Conservation (phyloP, 1,140 invertebrate genomes). For the Sesamia nonagrioides region DNA sequence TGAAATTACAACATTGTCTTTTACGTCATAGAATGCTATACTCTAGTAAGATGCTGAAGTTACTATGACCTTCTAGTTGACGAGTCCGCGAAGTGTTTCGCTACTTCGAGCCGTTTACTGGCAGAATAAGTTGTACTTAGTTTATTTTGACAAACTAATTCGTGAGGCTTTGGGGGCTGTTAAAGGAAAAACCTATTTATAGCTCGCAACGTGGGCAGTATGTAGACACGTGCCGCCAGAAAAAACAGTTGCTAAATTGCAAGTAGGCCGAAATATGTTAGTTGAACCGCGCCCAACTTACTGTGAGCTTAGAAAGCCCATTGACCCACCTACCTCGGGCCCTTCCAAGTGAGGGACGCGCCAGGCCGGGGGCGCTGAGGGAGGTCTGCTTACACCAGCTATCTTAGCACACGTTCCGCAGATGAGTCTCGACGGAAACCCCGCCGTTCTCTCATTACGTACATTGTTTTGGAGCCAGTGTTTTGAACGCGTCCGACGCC, state of each 20-base stretch:
- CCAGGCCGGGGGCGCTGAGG: slow-evolving; percentile 37
- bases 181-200: slow-evolving; percentile 42
- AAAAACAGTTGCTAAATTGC: slow-evolving; percentile 67
- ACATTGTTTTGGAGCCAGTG: slow-evolving; percentile 58
- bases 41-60: neutral
- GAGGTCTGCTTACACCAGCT: slow-evolving; percentile 49
- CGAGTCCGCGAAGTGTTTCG: slow-evolving; percentile 17
- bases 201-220: slow-evolving; percentile 53
- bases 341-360: slow-evolving; percentile 38
- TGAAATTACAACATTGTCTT: no score
- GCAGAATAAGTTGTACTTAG: slow-evolving; percentile 15
- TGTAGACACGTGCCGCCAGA: slow-evolving; percentile 56
- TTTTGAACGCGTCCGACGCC: slow-evolving; percentile 54
- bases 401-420: slow-evolving; percentile 53
- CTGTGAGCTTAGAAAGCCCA: slow-evolving; percentile 56
- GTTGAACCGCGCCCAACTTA: slow-evolving; percentile 53
- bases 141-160: slow-evolving; percentile 24
- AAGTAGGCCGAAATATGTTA: slow-evolving; percentile 65
- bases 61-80: slow-evolving; percentile 18
- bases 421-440: slow-evolving; percentile 59
- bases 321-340: slow-evolving; percentile 61
- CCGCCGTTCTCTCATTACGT: slow-evolving; percentile 62
- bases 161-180: slow-evolving; percentile 23
- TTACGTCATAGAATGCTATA: neutral
- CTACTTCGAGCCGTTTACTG: slow-evolving; percentile 20